Evolutionary conservation across 2,888 invertebrate genomes (phyloP), one percentile per base, ranked within the genome.

Genomic region (Terebella lapidaria): DNA sequence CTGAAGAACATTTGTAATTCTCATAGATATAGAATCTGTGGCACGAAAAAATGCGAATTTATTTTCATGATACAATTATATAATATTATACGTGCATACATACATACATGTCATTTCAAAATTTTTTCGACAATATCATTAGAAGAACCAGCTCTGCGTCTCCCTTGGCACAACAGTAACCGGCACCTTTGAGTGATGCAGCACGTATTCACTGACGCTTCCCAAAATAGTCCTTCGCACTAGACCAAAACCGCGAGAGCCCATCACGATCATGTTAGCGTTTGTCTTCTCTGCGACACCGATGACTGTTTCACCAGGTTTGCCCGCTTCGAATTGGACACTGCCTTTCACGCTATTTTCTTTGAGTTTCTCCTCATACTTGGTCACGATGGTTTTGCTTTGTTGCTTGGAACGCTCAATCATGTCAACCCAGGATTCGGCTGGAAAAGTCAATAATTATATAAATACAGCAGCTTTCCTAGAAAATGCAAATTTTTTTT

Each of bases 101-200:
- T n/a, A n/a, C n/a, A n/a, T n/a, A n/a, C n/a, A n/a, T n/a, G n/a
- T n/a, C n/a, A n/a, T n/a, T n/a, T n/a, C n/a, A n/a, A n/a, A n/a
- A n/a, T n/a, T n/a, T n/a, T n/a, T n/a, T n/a, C n/a, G n/a, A n/a
- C n/a, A 35, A 35, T 35, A 35, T 15, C 10, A 18, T 35, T 49
- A 56, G 60, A 60, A 60, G 60, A 60, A 60, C 60, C 60, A 60
- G 30, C 52, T 29, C 20, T 60, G 60, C 15, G 56, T 60, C 24
- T 60, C 60, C 35, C 20, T 47, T 3, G 60, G 60, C 18, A 60
- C 60, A 3, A 60, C 56, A 26, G 60, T 60, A 45, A 60, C 60
- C 3, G 60, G 60, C 10, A 60, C 56, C 29, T 57, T 49, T 1
- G 60, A 30, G 27, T 60, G 56, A 26, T 60, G 60, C 2, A 60